A percentile compares a stretch with the other conserved stretches of the same genome.
Evolutionary conservation across 2,797 vertebrate species (phyloP).

Genomic region (Emys orbicularis): DNA sequence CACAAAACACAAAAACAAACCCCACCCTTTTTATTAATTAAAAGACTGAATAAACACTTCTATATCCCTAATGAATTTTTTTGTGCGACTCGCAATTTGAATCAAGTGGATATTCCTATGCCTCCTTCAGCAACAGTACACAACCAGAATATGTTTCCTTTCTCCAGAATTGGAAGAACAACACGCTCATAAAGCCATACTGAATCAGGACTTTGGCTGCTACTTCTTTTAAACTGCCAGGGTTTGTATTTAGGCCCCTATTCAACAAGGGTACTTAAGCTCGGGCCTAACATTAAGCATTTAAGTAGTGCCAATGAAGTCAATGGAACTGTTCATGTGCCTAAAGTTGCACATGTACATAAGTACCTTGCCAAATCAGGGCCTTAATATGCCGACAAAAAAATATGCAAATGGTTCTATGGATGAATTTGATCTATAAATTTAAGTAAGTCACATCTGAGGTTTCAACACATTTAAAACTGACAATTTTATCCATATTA

Average conservation of each 20-base stretch:
- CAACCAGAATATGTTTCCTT: not conserved
- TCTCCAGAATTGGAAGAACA: not conserved
- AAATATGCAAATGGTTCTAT: slow-evolving; percentile 42
- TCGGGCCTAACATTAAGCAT: slow-evolving; percentile 43
- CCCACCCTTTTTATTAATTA: not conserved
- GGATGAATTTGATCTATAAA: not conserved
- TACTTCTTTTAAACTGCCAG: slow-evolving; percentile 51
- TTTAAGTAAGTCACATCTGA: not conserved
- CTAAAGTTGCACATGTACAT: slow-evolving; percentile 45
- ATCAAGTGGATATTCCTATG: not conserved
- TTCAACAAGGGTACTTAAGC: slow-evolving; percentile 52
- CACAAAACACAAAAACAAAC: not conserved
- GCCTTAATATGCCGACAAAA: not conserved
- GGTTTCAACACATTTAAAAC: not conserved
- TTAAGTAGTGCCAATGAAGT: slow-evolving; percentile 63
- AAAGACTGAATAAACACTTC: not conserved
- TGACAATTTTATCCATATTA: not conserved
- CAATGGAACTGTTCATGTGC: slow-evolving; percentile 41
- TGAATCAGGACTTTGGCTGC: slow-evolving; percentile 21
- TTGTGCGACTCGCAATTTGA: not conserved
- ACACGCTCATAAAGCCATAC: slow-evolving; percentile 1
- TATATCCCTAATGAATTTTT: not conserved
- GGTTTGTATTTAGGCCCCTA: slow-evolving; percentile 40
- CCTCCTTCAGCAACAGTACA: not conserved
- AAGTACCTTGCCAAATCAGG: slow-evolving; percentile 27